A percentile compares a stretch with the other conserved stretches of the same genome.
phyloP scores from a whole-genome alignment of 2,797 vertebrate genomes.

The Sylvilagus floridanus region DNA sequence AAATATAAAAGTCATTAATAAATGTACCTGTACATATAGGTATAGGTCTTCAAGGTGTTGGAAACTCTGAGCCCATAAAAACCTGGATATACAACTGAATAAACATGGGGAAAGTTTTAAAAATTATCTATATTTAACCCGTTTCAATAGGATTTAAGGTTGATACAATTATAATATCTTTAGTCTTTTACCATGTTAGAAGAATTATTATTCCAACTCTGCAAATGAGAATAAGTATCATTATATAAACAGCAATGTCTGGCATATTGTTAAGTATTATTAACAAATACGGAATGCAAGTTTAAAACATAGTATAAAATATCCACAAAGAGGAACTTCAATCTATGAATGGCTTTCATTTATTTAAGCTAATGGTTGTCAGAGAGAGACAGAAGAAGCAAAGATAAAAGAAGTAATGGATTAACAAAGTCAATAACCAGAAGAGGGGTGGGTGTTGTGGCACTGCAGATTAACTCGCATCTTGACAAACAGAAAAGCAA shows the following conservation, averaged over 20 bases:
- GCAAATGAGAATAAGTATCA: background rate
- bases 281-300: background rate
- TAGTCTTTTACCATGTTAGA: background rate
- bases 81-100: background rate
- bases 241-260: slow-evolving; percentile 10
- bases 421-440: slow-evolving; percentile 31
- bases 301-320: slow-evolving; percentile 38
- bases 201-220: background rate
- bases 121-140: background rate
- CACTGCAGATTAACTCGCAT: too few species aligned
- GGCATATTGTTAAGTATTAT: background rate
- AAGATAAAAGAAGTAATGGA: slow-evolving; percentile 25
- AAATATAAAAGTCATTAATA: slow-evolving; percentile 16
- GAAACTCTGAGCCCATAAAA: slow-evolving; percentile 49
- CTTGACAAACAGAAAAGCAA: background rate
- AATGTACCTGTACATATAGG: background rate
- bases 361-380: slow-evolving; percentile 36
- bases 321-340: slow-evolving; percentile 44
- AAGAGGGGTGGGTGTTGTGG: too few species aligned
- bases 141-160: slow-evolving; percentile 12
- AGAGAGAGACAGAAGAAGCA: background rate
- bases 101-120: background rate
- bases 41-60: background rate
- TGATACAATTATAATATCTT: slow-evolving; percentile 17
- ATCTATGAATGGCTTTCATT: background rate